These are phyloP conservation scores for Disparrhopalites patrizii DNA, from an alignment of 2,888 invertebrate species.

Conservation along the genomic window DNA sequence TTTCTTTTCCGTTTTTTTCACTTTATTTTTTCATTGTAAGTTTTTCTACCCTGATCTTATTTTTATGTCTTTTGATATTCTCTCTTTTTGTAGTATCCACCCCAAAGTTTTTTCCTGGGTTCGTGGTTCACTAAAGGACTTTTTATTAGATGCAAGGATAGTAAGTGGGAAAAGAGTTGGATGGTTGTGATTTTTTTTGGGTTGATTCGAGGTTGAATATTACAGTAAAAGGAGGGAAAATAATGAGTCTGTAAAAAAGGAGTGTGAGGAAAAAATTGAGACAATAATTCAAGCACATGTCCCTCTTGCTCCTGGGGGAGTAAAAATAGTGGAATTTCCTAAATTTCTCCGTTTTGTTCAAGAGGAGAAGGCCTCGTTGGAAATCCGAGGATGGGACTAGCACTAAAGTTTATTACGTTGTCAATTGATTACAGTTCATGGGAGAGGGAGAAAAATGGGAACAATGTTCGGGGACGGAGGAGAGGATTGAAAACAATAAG, in stretches of 20 bases:
- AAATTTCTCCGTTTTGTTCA: too few relatives aligned
- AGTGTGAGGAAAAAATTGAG: not conserved
- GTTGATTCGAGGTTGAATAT: too few relatives aligned
- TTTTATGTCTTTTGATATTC: too few relatives aligned
- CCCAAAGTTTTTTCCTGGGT: not conserved
- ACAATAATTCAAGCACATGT: not conserved
- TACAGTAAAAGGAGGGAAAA: not conserved
- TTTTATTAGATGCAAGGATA: not conserved
- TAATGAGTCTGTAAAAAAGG: not conserved
- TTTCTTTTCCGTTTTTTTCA: not conserved
- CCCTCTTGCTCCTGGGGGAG: not conserved
- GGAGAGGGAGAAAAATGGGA: too few relatives aligned
- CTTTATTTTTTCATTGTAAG: not conserved
- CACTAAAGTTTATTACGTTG: too few relatives aligned
- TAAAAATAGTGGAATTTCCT: too few relatives aligned
- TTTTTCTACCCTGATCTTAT: not conserved
- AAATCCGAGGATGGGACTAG: too few relatives aligned
- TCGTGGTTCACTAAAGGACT: not conserved
- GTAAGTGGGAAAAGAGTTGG: not conserved
- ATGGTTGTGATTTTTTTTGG: too few relatives aligned
- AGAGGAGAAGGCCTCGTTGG: too few relatives aligned
- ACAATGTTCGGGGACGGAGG: too few relatives aligned
- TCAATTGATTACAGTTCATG: too few relatives aligned
- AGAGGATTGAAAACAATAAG: too few relatives aligned
- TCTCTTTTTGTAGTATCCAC: not conserved